These are phyloP conservation scores for Sericinus montela DNA, from an alignment of 2,888 invertebrate genomes.

Conservation along the genomic window DNA sequence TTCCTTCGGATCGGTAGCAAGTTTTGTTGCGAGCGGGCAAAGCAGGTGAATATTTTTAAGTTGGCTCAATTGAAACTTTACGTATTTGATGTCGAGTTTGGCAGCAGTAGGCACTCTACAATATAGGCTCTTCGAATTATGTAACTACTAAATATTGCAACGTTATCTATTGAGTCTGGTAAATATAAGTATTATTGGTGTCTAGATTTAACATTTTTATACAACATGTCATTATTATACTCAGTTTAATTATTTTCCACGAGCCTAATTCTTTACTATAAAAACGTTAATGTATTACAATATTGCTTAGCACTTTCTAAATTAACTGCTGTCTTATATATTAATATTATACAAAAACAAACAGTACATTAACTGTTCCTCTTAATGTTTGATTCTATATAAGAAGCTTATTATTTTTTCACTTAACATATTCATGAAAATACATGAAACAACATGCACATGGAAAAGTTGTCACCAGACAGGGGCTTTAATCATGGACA, in stretches of 20 bases:
- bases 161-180: constrained; percentile 26
- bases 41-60: constrained; percentile 21
- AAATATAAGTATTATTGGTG: neutral
- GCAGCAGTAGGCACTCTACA: constrained; percentile 28
- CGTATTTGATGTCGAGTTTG: constrained; percentile 13
- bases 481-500: constrained; percentile 43
- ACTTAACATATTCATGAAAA: constrained; percentile 25
- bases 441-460: constrained; percentile 23
- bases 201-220: too few species aligned
- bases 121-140: constrained; percentile 21
- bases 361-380: too few species aligned
- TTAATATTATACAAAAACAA: too few species aligned
- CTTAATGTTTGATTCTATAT: too few species aligned
- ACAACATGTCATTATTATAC: too few species aligned
- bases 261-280: too few species aligned
- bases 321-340: too few species aligned
- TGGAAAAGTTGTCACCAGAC: constrained; percentile 36
- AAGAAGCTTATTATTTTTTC: constrained; percentile 15
- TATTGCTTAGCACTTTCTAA: too few species aligned
- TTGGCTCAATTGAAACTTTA: constrained; percentile 20
- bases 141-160: constrained; percentile 56
- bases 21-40: constrained; percentile 15
- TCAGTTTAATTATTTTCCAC: too few species aligned
- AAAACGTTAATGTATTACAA: too few species aligned
- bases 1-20: constrained; percentile 13